Conservation (phyloP, 30 jellyfish, hydroid and myxozoan genomes). For the Aurelia aurita region DNA sequence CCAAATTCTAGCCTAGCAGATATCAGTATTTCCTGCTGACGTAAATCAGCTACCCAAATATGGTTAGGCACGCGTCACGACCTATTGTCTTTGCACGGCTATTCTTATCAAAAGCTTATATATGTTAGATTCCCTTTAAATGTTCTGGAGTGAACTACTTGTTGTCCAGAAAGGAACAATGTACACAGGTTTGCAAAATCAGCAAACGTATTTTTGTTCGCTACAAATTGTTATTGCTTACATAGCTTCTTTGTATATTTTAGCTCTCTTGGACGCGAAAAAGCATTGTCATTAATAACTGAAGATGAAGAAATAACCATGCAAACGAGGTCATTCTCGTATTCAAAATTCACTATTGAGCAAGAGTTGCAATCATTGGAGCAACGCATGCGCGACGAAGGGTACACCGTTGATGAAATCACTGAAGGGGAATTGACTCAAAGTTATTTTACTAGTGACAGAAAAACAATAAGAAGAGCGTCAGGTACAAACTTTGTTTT, state of each 20-base stretch:
- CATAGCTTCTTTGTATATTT: background rate
- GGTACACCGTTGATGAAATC: constrained; percentile 51
- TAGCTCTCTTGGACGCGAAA: constrained; percentile 9
- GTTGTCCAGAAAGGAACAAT: no score
- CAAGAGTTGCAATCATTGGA: constrained; percentile 56
- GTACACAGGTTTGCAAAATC: no score
- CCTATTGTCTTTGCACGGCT: no score
- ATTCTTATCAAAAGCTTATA: no score
- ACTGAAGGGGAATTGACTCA: constrained; percentile 49
- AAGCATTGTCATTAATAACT: constrained; percentile 38
- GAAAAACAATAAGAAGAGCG: constrained; percentile 1
- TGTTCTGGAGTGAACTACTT: no score
- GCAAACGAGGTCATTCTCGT: constrained; percentile 61
- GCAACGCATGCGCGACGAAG: constrained; percentile 83
- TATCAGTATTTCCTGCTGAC: no score
- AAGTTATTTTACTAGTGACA: constrained; percentile 17
- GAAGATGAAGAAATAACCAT: constrained; percentile 45
- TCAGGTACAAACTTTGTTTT: background rate
- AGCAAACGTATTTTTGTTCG: background rate
- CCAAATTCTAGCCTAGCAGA: no score
- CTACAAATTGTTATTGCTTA: background rate
- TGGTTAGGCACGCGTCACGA: no score
- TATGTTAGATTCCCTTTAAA: no score
- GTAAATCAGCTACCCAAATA: no score
- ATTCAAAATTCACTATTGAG: constrained; percentile 56